Conservation (phyloP, 2,113 vertebrate species). For the Arothron firmamentum region DNA sequence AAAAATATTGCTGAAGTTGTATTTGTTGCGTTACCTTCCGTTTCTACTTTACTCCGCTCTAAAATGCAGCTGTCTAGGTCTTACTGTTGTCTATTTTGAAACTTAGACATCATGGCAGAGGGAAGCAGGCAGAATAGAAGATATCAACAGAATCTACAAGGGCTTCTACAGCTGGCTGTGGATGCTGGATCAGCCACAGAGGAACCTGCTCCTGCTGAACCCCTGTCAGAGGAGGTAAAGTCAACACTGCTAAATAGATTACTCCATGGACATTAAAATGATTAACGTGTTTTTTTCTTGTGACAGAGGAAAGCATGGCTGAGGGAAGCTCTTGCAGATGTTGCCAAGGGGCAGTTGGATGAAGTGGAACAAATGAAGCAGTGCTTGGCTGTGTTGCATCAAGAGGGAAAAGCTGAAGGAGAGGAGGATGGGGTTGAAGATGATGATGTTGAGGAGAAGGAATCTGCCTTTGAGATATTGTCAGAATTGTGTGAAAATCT, state of each 20-base stretch:
- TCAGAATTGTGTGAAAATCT: constrained; percentile 88
- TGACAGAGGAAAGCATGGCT: constrained; percentile 81
- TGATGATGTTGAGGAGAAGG: constrained; percentile 70
- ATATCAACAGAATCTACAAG: constrained; percentile 81
- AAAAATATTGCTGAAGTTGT: not conserved
- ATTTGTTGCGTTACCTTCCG: not conserved
- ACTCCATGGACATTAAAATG: not conserved
- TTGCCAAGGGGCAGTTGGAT: constrained; percentile 80
- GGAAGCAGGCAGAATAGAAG: constrained; percentile 62
- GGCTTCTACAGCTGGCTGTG: constrained; percentile 84
- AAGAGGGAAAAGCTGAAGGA: constrained; percentile 6
- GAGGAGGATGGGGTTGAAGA: constrained; percentile 50
- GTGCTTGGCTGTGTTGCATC: constrained; percentile 74
- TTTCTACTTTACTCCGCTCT: not conserved
- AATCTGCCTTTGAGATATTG: constrained; percentile 79
- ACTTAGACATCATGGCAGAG: constrained; percentile 67
- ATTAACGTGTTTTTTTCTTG: not conserved
- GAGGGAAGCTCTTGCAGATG: constrained; percentile 78
- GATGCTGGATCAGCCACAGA: constrained; percentile 78
- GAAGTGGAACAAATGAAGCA: constrained; percentile 87
- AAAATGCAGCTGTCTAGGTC: not conserved
- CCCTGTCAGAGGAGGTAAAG: constrained; percentile 85
- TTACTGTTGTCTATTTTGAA: not conserved
- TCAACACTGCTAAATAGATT: not conserved
- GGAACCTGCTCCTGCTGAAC: constrained; percentile 63